These are phyloP conservation scores for Gnatocerus cornutus DNA, from an alignment of 2,888 invertebrate species.

Conservation along the genomic window DNA sequence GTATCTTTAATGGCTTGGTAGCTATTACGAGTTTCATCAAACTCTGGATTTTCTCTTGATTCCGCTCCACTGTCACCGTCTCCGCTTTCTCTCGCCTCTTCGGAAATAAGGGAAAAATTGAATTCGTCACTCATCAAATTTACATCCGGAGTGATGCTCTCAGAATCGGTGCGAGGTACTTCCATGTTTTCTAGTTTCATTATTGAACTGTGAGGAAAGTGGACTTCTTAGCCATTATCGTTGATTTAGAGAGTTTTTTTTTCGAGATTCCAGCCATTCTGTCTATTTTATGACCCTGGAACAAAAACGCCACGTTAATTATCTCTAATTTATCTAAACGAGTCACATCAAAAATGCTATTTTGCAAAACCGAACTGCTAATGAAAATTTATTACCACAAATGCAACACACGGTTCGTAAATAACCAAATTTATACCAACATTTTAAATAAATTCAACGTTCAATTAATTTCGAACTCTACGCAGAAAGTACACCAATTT, in stretches of 20 bases:
- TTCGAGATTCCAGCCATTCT: too few relatives aligned
- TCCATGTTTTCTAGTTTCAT: constrained; percentile 46
- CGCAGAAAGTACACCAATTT: too few relatives aligned
- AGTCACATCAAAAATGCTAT: too few relatives aligned
- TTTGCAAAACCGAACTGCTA: too few relatives aligned
- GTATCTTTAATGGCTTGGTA: constrained; percentile 17
- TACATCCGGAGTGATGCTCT: constrained; percentile 41
- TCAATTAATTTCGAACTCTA: too few relatives aligned
- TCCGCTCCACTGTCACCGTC: constrained; percentile 47
- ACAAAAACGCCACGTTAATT: neutral
- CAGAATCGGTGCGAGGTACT: constrained; percentile 12
- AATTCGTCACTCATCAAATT: constrained; percentile 45
- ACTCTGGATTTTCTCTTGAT: constrained; percentile 33
- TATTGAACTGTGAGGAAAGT: constrained; percentile 10
- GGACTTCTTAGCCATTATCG: neutral
- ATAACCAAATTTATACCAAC: too few relatives aligned
- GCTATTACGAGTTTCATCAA: constrained; percentile 17
- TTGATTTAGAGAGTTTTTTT: too few relatives aligned
- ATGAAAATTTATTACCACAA: too few relatives aligned
- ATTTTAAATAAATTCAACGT: too few relatives aligned
- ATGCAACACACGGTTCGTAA: too few relatives aligned
- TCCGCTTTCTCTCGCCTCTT: constrained; percentile 42
- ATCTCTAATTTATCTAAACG: too few relatives aligned
- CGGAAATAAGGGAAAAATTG: constrained; percentile 44
- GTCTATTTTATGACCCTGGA: neutral